phyloP scores from a whole-genome alignment of 1,140 invertebrate species.

The Panagrolaimus sp. region DNA sequence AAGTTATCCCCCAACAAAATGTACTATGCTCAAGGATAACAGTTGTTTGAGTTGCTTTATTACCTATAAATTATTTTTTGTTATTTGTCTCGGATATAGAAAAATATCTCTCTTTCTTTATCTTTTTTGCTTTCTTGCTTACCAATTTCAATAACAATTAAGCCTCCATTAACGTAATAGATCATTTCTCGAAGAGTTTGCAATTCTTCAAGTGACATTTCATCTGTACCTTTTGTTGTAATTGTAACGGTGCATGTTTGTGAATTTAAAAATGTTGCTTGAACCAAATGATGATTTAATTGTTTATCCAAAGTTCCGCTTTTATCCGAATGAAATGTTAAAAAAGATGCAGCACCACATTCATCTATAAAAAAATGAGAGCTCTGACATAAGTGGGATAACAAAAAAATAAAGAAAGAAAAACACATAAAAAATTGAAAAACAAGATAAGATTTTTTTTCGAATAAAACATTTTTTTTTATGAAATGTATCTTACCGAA shows the following conservation, averaged over 20 bases:
- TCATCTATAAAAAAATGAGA: slow-evolving; percentile 6
- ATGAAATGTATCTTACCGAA: background rate
- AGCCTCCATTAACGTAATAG: slow-evolving; percentile 22
- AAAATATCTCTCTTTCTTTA: no score
- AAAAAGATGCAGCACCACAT: background rate
- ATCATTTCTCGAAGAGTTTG: slow-evolving; percentile 18
- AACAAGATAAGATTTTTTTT: no score
- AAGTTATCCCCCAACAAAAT: slow-evolving; percentile 33
- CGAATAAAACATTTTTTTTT: background rate
- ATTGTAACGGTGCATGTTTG: slow-evolving; percentile 9
- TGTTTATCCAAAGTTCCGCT: slow-evolving; percentile 9
- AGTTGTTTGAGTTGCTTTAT: slow-evolving; percentile 31
- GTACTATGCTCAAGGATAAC: slow-evolving; percentile 28
- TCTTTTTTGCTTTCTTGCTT: background rate
- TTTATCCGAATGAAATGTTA: slow-evolving; percentile 4
- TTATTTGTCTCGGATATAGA: no score
- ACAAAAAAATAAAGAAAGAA: background rate
- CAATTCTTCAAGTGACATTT: slow-evolving; percentile 27
- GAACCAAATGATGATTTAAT: slow-evolving; percentile 11
- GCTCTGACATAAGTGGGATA: background rate
- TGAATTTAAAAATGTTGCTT: background rate
- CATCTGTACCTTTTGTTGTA: slow-evolving; percentile 22
- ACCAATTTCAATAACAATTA: slow-evolving; percentile 25
- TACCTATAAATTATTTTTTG: slow-evolving; percentile 26
- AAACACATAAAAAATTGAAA: background rate